Conservation (phyloP, 1,140 invertebrate genomes). For the Calosoma granatense region DNA sequence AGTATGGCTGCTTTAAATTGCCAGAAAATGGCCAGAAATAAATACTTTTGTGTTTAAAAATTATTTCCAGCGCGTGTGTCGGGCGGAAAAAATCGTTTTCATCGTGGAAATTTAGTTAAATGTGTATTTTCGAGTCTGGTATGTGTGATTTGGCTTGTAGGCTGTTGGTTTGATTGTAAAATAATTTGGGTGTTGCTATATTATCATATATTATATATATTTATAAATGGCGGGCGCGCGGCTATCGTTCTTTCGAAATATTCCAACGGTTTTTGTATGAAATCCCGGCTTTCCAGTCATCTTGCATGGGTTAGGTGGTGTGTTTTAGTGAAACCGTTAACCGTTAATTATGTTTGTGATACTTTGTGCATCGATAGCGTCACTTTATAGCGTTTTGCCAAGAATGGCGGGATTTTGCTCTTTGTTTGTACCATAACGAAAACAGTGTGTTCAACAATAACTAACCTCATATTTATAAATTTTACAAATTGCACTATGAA, state of each 20-base stretch:
- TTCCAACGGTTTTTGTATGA: neutral
- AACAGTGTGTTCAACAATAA: too few relatives aligned
- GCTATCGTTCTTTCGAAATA: neutral
- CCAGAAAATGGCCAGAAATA: neutral
- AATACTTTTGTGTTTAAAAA: neutral
- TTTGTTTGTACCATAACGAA: neutral
- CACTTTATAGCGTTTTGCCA: neutral
- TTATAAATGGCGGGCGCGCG: neutral
- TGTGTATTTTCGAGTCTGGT: neutral
- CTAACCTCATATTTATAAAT: too few relatives aligned
- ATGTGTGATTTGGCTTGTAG: neutral
- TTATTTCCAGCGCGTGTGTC: neutral
- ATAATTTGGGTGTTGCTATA: neutral
- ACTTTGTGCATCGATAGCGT: too few relatives aligned
- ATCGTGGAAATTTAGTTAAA: neutral
- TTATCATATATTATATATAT: slow-evolving; percentile 6
- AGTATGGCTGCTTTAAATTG: neutral
- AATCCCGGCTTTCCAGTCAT: too few relatives aligned
- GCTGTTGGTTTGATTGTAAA: neutral
- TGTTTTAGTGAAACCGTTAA: too few relatives aligned
- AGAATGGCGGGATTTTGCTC: neutral
- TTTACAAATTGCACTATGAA: too few relatives aligned
- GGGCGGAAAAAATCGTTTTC: neutral
- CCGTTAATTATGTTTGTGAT: too few relatives aligned
- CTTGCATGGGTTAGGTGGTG: too few relatives aligned